These are phyloP conservation scores for Cossypha heuglini DNA, from an alignment of 2,797 vertebrate genomes.

Conservation along the genomic window DNA sequence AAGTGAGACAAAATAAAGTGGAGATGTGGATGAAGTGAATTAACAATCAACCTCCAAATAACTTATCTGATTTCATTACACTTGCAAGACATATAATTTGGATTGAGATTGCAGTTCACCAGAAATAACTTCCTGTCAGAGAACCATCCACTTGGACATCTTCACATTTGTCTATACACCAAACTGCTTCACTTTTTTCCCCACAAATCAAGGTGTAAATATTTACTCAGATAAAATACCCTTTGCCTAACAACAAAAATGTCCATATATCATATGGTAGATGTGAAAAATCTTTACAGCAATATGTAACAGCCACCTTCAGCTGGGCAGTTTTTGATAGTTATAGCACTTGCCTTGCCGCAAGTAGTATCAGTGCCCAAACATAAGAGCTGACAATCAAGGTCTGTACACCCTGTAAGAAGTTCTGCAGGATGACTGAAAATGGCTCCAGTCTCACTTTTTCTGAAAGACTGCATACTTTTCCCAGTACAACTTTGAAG, in stretches of 20 bases:
- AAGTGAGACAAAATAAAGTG: background rate
- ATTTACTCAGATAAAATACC: background rate
- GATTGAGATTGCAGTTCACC: background rate
- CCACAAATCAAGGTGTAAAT: background rate
- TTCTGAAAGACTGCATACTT: background rate
- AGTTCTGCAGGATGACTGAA: background rate
- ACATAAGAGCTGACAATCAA: background rate
- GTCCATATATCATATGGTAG: background rate
- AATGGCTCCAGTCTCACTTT: background rate
- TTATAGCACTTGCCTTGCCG: background rate
- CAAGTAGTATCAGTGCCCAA: background rate
- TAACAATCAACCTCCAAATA: background rate
- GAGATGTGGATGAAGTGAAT: background rate
- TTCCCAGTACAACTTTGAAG: background rate
- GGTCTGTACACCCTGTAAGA: background rate
- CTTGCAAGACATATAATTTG: background rate
- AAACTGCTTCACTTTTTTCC: rapidly evolving
- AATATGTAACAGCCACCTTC: background rate
- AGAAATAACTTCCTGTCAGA: background rate
- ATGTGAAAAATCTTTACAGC: background rate
- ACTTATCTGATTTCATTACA: background rate
- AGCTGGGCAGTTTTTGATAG: background rate
- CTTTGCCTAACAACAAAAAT: background rate
- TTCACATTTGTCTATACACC: background rate
- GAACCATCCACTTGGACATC: background rate